These are phyloP conservation scores for Petrolisthes manimaculis DNA, from an alignment of 2,888 invertebrate genomes.

Conservation along the genomic window DNA sequence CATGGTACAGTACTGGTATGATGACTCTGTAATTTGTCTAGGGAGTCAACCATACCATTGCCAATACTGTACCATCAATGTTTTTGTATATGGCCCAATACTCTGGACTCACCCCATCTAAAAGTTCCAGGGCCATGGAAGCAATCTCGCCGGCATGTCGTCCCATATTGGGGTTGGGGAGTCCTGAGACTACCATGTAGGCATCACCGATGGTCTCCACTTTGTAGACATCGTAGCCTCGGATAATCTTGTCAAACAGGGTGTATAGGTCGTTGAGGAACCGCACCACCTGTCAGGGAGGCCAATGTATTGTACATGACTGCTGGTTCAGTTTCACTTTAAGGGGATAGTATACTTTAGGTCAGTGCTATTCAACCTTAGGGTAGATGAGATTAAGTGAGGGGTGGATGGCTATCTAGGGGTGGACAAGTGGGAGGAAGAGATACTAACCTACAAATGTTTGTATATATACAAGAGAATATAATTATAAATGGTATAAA, in stretches of 20 bases:
- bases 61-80: background rate
- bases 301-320: no score
- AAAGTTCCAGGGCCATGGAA: slow-evolving; percentile 89
- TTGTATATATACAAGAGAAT: no score
- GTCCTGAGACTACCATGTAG: slow-evolving; percentile 77
- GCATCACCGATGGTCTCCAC: slow-evolving; percentile 94
- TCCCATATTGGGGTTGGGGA: slow-evolving; percentile 76
- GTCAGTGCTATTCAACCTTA: no score
- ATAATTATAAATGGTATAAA: no score
- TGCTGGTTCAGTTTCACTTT: no score
- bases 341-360: no score
- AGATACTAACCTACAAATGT: no score
- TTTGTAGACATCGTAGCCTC: slow-evolving; percentile 97
- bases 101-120: slow-evolving; percentile 77
- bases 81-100: no score
- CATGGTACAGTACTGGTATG: background rate
- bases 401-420: no score
- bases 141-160: slow-evolving; percentile 92
- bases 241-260: slow-evolving; percentile 94
- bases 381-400: no score
- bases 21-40: no score
- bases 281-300: slow-evolving; percentile 81
- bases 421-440: no score
- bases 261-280: slow-evolving; percentile 98
- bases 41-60: background rate